These are phyloP conservation scores for Vanessa atalanta DNA, from an alignment of 1,140 invertebrate species.

Conservation along the genomic window DNA sequence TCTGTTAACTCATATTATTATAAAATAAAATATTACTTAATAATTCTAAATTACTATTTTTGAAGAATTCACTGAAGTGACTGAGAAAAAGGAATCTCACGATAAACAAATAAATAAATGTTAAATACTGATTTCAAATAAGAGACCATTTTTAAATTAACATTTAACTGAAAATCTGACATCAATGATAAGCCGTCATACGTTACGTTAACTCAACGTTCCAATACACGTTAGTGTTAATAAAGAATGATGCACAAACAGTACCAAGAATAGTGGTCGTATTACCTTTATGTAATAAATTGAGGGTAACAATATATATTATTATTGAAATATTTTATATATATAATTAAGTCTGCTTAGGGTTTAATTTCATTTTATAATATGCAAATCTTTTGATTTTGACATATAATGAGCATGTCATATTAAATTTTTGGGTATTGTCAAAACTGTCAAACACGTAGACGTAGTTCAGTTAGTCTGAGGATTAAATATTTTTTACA, in stretches of 20 bases:
- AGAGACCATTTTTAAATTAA: no score
- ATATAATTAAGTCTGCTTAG: no score
- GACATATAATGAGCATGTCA: conserved; percentile 1
- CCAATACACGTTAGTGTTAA: background rate
- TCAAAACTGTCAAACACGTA: conserved; percentile 46
- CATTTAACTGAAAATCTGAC: background rate
- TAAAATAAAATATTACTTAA: no score
- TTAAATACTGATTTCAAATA: no score
- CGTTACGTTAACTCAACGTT: background rate
- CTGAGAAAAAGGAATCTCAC: no score
- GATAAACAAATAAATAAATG: no score
- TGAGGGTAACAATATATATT: background rate
- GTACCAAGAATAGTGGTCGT: background rate
- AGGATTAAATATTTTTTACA: conserved; percentile 11
- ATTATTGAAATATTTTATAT: no score
- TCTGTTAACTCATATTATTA: no score
- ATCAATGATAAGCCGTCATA: background rate
- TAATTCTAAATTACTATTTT: no score
- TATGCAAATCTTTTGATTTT: background rate
- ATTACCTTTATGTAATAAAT: background rate
- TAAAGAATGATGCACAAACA: background rate
- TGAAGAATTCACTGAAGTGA: no score
- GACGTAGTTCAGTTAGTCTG: conserved; percentile 10
- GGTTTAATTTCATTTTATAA: no score
- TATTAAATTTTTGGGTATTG: background rate